phyloP scores from a whole-genome alignment of 2,888 invertebrate genomes.

The Hypercompe scribonia region DNA sequence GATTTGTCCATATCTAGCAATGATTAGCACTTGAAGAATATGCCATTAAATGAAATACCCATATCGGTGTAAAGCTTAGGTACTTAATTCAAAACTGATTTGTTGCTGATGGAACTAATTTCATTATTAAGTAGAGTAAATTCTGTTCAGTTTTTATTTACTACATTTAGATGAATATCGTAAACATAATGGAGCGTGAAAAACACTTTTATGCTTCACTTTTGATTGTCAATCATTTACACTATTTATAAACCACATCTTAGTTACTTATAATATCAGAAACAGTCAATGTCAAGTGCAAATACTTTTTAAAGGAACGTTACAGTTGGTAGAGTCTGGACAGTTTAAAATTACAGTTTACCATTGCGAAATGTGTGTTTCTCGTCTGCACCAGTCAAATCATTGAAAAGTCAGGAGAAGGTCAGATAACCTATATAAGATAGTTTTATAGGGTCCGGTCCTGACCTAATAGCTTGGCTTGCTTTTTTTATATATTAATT shows the following conservation, averaged over 20 bases:
- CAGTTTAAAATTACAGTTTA: no score
- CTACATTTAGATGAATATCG: not conserved
- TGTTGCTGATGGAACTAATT: conserved; percentile 3
- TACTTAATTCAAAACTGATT: conserved; percentile 15
- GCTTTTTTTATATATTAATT: no score
- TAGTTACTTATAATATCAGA: not conserved
- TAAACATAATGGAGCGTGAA: not conserved
- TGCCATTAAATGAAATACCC: conserved; percentile 39
- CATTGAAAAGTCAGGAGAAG: no score
- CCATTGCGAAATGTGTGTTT: not conserved
- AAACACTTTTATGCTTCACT: not conserved
- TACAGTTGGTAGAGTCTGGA: no score
- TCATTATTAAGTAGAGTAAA: not conserved
- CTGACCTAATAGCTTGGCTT: no score
- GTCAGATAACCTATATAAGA: no score
- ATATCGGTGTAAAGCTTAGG: conserved; percentile 28
- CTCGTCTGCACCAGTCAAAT: no score
- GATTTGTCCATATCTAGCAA: conserved; percentile 13
- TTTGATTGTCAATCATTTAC: not conserved
- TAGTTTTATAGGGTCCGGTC: no score
- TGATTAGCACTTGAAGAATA: conserved; percentile 29
- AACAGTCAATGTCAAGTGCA: not conserved
- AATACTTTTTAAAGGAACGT: no score
- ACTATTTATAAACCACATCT: not conserved
- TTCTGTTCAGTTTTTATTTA: not conserved